Conservation (phyloP, 2,888 invertebrate genomes). For the Agrotis segetum region DNA sequence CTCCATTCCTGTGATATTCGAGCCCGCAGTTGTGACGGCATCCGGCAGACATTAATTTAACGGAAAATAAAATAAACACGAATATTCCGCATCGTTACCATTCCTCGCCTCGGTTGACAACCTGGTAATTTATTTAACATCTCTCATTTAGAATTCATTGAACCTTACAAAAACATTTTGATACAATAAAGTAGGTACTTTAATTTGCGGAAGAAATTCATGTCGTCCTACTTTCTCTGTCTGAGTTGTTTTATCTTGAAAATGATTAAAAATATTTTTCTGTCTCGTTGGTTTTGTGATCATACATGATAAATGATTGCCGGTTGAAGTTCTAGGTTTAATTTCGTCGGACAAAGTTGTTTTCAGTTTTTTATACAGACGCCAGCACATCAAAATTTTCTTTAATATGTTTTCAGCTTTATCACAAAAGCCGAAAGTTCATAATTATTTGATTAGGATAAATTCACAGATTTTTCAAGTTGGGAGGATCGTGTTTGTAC, state of each 20-base stretch:
- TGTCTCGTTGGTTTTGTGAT: background rate
- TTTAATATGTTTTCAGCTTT: too few species aligned
- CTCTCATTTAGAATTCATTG: constrained; percentile 36
- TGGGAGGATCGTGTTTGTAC: too few species aligned
- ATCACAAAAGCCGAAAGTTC: too few species aligned
- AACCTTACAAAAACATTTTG: constrained; percentile 33
- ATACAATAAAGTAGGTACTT: constrained; percentile 20
- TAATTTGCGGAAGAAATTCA: constrained; percentile 5
- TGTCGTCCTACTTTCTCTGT: constrained; percentile 10
- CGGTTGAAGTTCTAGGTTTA: background rate
- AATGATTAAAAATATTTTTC: background rate
- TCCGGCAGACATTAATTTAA: background rate
- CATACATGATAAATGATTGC: too few species aligned
- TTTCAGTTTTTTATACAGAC: background rate
- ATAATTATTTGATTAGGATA: too few species aligned
- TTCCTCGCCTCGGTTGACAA: background rate
- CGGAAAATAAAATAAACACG: background rate
- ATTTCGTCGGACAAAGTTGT: background rate
- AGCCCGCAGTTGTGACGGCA: too few species aligned
- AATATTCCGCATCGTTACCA: background rate
- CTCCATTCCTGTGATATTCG: too few species aligned
- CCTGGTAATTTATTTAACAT: constrained; percentile 18
- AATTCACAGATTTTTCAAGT: too few species aligned
- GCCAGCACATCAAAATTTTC: too few species aligned
- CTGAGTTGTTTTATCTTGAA: background rate